Evolutionary conservation across 2,113 vertebrate genomes (phyloP), one percentile per base, ranked within the genome.

Genomic region (Xenopus laevis): DNA sequence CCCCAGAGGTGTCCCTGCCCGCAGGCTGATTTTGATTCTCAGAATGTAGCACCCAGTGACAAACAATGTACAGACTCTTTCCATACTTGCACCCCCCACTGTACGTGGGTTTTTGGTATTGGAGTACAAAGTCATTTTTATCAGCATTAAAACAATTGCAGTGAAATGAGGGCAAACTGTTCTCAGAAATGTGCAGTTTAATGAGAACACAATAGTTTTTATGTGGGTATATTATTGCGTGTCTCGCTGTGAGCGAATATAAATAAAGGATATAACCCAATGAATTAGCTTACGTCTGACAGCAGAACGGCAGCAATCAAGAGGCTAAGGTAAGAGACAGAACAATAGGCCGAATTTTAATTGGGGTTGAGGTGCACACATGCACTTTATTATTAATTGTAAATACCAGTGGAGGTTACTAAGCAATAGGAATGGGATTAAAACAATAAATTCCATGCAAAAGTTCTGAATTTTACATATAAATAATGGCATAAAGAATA

Each of bases 351-450:
- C 46, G 4, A n/a, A 8, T 63, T 69, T 63, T 75, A 75, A 68
- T 75, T 75, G 73, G 60, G 73, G 66, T 75, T 57, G 57, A 58
- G 68, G 73, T 40, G 73, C 73, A 62, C 55, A 68, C 65, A 40
- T 20, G 52, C 65, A 62, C 73, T 68, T 75, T 68, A 75, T 75
- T 68, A 75, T 75, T 75, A 75, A 69, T 75, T 68, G 73, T 69
- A 75, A 75, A 75, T 75, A 61, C 65, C 65, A 53, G 12, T 17
- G 27, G 40, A 66, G 30, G 73, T 75, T 62, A 62, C 73, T 46
- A 75, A 60, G 73, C 73, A 75, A 75, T 65, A 46, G 73, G 5
- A 4, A 13, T n/a, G 45, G 65, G 30, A 75, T 75, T 75, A 75
- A 68, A 68, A 58, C 73, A 55, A 69, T 75, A 60, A 52, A 68